Evolutionary conservation across 2,888 invertebrate genomes (phyloP).

Genomic region (Nowickia ferox): DNA sequence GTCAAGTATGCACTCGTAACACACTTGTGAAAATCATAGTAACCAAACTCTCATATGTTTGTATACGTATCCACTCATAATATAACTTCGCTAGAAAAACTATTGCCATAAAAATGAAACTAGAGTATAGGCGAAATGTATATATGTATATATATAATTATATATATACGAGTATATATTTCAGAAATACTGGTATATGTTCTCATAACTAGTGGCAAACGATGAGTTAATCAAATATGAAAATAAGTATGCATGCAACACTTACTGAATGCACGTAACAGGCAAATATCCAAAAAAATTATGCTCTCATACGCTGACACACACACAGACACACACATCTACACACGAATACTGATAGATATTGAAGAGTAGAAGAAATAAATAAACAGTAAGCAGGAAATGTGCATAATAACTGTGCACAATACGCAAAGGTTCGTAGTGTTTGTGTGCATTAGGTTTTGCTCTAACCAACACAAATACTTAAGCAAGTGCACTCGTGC

Average conservation of each 20-base stretch:
- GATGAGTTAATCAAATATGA: constrained; percentile 69
- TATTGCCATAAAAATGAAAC: constrained; percentile 49
- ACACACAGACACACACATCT: background rate
- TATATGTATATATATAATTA: too few relatives aligned
- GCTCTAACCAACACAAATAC: constrained; percentile 10
- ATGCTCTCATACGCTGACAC: background rate
- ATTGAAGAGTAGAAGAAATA: background rate
- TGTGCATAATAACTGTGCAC: constrained; percentile 42
- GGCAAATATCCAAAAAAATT: constrained; percentile 25
- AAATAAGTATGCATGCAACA: constrained; percentile 57
- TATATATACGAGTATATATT: too few relatives aligned
- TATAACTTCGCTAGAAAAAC: constrained; percentile 33
- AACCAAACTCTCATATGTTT: background rate
- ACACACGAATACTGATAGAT: background rate
- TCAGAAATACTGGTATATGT: background rate
- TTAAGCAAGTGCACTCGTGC: background rate
- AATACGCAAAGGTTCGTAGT: constrained; percentile 14
- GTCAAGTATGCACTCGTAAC: constrained; percentile 60
- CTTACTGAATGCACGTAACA: constrained; percentile 39
- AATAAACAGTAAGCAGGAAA: constrained; percentile 27
- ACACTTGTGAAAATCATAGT: constrained; percentile 48
- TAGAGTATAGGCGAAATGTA: constrained; percentile 22
- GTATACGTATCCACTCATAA: background rate
- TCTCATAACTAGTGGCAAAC: constrained; percentile 36
- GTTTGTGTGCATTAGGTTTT: background rate